Conservation (phyloP, 2,113 vertebrate genomes). For the Burhinus oedicnemus region DNA sequence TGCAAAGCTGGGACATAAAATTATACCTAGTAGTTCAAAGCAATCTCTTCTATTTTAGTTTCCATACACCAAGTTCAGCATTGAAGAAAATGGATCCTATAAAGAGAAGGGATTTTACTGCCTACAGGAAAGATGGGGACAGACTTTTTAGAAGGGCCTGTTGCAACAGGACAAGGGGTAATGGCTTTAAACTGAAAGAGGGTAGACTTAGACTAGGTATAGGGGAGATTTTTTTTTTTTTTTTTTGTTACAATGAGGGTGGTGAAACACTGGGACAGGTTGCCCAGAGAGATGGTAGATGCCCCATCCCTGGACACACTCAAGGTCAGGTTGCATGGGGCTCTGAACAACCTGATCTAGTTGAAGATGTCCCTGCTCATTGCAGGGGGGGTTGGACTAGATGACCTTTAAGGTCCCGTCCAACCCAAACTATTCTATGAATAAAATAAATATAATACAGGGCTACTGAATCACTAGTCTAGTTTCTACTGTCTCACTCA, state of each 20-base stretch:
- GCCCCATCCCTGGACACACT: background rate
- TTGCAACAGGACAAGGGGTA: background rate
- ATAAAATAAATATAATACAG: background rate
- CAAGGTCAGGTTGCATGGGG: background rate
- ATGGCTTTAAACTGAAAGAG: background rate
- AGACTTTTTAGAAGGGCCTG: background rate
- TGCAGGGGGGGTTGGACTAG: background rate
- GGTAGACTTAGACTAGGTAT: background rate
- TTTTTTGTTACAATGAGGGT: background rate
- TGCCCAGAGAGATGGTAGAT: background rate
- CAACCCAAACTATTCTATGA: background rate
- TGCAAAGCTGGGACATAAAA: background rate
- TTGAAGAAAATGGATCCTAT: background rate
- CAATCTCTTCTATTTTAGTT: background rate
- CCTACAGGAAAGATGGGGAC: background rate
- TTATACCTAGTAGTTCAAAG: background rate
- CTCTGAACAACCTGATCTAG: background rate
- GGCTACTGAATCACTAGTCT: background rate
- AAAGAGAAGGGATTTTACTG: background rate
- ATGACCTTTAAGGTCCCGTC: background rate
- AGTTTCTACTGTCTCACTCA: background rate
- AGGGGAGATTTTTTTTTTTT: background rate
- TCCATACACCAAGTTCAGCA: background rate
- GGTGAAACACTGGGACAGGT: background rate
- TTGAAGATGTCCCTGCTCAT: background rate